Evolutionary conservation across 2,113 vertebrate genomes (phyloP), one percentile per base, ranked within the genome.

Genomic region (Amia ocellicauda): DNA sequence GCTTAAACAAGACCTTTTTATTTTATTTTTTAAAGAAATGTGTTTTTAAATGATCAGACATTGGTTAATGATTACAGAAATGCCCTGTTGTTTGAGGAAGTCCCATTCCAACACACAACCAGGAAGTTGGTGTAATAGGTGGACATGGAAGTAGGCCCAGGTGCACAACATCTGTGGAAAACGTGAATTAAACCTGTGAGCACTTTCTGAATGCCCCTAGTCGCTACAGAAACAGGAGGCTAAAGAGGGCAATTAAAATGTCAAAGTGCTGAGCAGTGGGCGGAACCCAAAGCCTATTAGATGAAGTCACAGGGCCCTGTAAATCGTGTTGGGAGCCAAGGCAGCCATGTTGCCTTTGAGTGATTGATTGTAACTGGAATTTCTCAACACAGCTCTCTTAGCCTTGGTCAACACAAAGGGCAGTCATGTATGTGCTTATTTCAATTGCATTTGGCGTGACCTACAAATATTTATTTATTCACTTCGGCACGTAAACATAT

Each of bases 191-290:
- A 47, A 47, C 45, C 45, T 47, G 45, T 19, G 3, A 47, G 2
- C 16, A 47, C 45, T 47, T 47, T 47, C 4, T 47, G 45, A 47
- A 47, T 47, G 7, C 45, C 10, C 16, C 45, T 7, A 19, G 45
- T 47, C 45, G 4, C 45, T 47, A 23, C n/a, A 59, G 27, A 68
- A 63, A 72, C 36, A 61, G 57, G 40, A 49, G 16, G n/a, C 70
- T 77, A 77, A 76, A 73, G 60, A 61, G 69, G 58, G 67, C 45
- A 31, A 74, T 80, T 70, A 75, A 75, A 72, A 69, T 78, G 75
- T 76, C 72, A 70, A 49, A 31, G 66, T 64, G 67, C 66, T 62
- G 68, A 70, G 68, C 45, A 54, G 56, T 56, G 61, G 66, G 71
- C 51, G 51, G 66, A 57, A 68, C 63, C 58, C 64, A 2, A 26